Evolutionary conservation across 2,113 vertebrate species (phyloP).

Genomic region (Hippocampus barbouri): DNA sequence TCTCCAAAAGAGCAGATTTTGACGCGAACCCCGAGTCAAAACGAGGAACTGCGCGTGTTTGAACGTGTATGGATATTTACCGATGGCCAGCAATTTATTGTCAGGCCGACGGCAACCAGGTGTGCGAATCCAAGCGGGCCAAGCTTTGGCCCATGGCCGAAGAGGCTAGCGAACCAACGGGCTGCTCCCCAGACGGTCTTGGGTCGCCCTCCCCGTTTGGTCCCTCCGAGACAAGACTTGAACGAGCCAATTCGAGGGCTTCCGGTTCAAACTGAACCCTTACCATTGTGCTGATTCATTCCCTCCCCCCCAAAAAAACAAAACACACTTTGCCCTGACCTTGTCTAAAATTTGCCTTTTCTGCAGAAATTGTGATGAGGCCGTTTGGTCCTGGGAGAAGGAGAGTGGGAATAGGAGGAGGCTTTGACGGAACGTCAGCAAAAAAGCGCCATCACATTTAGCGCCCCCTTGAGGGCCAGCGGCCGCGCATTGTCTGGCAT

Average conservation of each 20-base stretch:
- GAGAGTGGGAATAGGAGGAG: constrained; percentile 1
- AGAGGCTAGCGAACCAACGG: too few species aligned
- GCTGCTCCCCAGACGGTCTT: too few species aligned
- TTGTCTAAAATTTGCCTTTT: constrained; percentile 31
- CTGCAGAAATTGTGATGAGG: constrained; percentile 34
- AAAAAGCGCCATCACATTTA: constrained; percentile 2
- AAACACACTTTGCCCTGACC: constrained; percentile 31
- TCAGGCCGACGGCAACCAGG: too few species aligned
- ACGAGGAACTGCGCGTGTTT: too few species aligned
- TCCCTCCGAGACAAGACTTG: neutral
- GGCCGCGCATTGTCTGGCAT: neutral
- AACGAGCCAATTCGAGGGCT: neutral
- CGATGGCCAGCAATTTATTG: neutral
- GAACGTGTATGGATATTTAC: too few species aligned
- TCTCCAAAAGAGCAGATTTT: too few species aligned
- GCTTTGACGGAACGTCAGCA: neutral
- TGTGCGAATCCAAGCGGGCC: too few species aligned
- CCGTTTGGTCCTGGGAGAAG: neutral
- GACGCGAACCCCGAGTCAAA: too few species aligned
- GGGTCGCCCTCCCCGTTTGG: too few species aligned
- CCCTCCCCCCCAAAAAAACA: neutral
- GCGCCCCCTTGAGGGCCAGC: neutral
- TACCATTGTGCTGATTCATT: constrained; percentile 23
- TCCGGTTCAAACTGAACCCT: constrained; percentile 1
- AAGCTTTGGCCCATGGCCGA: too few species aligned